phyloP scores from a whole-genome alignment of 2,797 vertebrate genomes.

The Tympanoctomys barrerae region DNA sequence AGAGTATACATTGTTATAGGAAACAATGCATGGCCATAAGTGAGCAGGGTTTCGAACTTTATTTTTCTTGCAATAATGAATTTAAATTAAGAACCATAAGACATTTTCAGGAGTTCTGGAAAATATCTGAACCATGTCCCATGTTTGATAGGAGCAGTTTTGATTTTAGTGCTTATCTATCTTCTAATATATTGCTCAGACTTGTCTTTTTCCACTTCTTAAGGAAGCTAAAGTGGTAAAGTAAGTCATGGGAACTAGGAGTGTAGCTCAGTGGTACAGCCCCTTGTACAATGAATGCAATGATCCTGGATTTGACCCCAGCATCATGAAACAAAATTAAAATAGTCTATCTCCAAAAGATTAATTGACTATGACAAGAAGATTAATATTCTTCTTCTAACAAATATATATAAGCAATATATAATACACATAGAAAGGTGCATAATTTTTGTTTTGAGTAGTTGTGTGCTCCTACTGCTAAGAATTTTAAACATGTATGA shows the following conservation, averaged over 20 bases:
- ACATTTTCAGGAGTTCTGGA: background rate
- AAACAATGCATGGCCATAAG: background rate
- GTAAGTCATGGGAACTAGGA: background rate
- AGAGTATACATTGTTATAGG: background rate
- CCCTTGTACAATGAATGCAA: background rate
- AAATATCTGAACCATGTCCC: background rate
- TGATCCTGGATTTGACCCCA: background rate
- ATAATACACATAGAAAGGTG: background rate
- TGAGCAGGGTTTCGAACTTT: background rate
- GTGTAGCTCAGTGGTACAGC: background rate
- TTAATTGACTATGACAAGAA: background rate
- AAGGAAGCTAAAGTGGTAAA: background rate
- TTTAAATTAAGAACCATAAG: background rate
- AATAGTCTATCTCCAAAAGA: background rate
- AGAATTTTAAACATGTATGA: background rate
- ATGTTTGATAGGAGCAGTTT: background rate
- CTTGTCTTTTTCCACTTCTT: background rate
- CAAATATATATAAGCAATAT: background rate
- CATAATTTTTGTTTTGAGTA: background rate
- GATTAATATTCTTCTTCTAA: no score
- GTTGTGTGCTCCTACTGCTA: background rate
- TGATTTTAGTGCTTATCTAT: accelerated
- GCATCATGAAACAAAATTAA: background rate
- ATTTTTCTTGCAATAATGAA: background rate
- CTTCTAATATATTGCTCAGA: background rate